Evolutionary conservation across 2,797 vertebrate species (phyloP), one percentile per base, ranked within the genome.

Genomic region (Cirrhinus molitorella): DNA sequence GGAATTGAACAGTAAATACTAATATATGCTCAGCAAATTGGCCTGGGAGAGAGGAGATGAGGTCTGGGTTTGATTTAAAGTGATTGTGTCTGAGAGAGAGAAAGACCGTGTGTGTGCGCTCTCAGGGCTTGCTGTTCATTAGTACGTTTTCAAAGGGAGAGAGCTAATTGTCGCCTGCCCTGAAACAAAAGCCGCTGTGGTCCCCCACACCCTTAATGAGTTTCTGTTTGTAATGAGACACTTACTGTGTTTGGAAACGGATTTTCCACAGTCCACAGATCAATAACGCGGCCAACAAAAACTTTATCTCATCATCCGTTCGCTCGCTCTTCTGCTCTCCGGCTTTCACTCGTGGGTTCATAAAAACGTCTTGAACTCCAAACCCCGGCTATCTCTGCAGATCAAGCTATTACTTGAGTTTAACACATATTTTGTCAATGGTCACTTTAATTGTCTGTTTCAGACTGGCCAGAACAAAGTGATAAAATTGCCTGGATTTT

Each of bases 91-190:
- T 77, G 63, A 40, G 67, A 25, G 12, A 66, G 68, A 34, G 12
- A 66, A 53, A 34, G 86, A 79, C 85, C 59, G 68, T 70, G 85
- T 89, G 89, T 91, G 81, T 37, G 37, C 5, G 53, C 61, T 70
- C 70, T 87, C 85, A 88, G 88, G 86, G 83, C 85, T 85, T 73
- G 78, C 81, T 28, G 81, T 90, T 92, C 89, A 89, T 93, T 92
- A 88, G 84, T 86, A 77, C 71, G 85, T 87, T 90, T 91, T 92
- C 86, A 88, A 89, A 91, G 88, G 90, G 89, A 88, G 88, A 84
- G 90, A 91, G 86, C 88, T 93, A 93, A 93, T 93, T 92, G 91
- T 90, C 86, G 85, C 89, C 78, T 86, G 83, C 79, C 87, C 79
- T 84, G 74, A 91, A 91, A 91, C 90, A 91, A 91, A 91, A 88